phyloP scores from a whole-genome alignment of 2,113 vertebrate species.

The Salminus brasiliensis region DNA sequence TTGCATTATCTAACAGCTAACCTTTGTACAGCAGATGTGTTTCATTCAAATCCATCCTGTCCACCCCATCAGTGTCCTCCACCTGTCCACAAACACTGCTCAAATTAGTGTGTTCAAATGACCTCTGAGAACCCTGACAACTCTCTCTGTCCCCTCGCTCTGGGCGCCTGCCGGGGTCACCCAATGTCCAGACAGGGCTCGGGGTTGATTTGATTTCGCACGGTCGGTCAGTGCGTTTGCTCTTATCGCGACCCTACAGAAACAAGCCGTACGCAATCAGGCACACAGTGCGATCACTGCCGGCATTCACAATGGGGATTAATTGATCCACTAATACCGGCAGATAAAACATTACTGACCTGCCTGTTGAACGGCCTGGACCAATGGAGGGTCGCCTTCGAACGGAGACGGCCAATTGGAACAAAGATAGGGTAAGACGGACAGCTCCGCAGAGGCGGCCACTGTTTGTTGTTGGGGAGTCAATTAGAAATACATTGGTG shows the following conservation, averaged over 20 bases:
- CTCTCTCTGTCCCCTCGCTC: slow-evolving; percentile 15
- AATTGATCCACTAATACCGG: slow-evolving; percentile 59
- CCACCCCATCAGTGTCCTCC: background rate
- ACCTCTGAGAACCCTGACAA: slow-evolving; percentile 24
- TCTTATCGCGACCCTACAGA: slow-evolving; percentile 59
- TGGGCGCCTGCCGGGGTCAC: slow-evolving; percentile 36
- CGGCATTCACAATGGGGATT: slow-evolving; percentile 60
- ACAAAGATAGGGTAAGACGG: slow-evolving; percentile 1
- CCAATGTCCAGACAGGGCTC: slow-evolving; percentile 33
- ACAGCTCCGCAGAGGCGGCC: slow-evolving; percentile 5
- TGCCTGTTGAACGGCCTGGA: background rate
- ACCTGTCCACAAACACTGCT: background rate
- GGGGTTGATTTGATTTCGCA: slow-evolving; percentile 45
- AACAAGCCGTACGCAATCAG: slow-evolving; percentile 56
- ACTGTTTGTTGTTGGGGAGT: slow-evolving; percentile 39
- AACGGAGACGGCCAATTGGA: slow-evolving; percentile 34
- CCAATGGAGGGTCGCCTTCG: slow-evolving; percentile 41
- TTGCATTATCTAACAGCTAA: background rate
- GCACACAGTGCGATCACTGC: slow-evolving; percentile 48
- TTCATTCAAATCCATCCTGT: background rate
- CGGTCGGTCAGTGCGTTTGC: slow-evolving; percentile 1
- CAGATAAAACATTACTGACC: slow-evolving; percentile 54
- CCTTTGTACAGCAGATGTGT: background rate
- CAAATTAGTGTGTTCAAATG: slow-evolving; percentile 9
- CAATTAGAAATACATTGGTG: slow-evolving; percentile 55